Base-by-base conservation (phyloP, 2,113 vertebrate species). In the Lota lota region DNA sequence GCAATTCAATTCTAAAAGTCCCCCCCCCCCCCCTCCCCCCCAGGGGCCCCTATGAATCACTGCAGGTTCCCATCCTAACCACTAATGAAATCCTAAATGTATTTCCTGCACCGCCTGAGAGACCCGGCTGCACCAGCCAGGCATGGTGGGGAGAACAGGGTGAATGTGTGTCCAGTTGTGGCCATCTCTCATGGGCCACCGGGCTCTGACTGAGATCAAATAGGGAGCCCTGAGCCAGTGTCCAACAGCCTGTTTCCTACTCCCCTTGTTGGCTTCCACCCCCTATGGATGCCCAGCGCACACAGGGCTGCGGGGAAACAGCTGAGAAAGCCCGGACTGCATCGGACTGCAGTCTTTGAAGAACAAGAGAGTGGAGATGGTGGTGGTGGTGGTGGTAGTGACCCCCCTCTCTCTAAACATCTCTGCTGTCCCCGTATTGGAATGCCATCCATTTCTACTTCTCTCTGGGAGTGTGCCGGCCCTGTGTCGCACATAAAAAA, bases 271-370 rank as follows among this genome's bases (percentile, higher is more conserved):
- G 53, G 53, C 74, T 63, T 64, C 66, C 56, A 73, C 80, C 80
- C 80, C 87, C 87, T 76, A 77, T 64, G 74, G 86, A 66, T 66
- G n/a, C 78, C 58, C 63, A 83, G 80, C 86, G 74, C 85, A 83
- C 72, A 11, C 56, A 68, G 78, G 81, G 81, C 78, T 60, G n/a
- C 40, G 64, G 66, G 64, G 66, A 77, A 79, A 91, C 90, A 93
- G 91, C 91, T 92, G 91, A 90, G 80, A 91, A 89, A 89, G 88
- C 88, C 85, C 79, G 83, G 40, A 47, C 81, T 79, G 74, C 67
- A 73, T 73, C 85, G 56, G 53, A 84, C 72, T 67, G 64, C 72
- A 70, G 81, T 66, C 88, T 91, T 89, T 89, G 87, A 81, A 79
- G 78, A 89, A 85, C 82, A 74, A 64, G 51, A 59, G 72, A 66